phyloP scores from a whole-genome alignment of 1,140 invertebrate species.

The Macrocentrus cingulum region DNA sequence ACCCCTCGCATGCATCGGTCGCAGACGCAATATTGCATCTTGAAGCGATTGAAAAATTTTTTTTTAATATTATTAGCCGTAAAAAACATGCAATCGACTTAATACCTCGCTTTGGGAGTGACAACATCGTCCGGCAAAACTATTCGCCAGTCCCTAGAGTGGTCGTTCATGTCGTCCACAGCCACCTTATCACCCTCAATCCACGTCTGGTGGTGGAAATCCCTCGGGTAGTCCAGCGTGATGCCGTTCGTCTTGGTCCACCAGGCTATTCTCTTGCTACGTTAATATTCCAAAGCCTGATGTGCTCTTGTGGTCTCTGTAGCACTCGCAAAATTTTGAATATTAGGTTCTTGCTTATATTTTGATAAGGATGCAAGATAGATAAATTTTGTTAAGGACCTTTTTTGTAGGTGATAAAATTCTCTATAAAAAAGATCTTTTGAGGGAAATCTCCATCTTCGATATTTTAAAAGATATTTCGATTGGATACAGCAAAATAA shows the following conservation, averaged over 20 bases:
- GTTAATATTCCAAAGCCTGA: slow-evolving; percentile 7
- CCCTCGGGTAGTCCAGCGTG: slow-evolving; percentile 1
- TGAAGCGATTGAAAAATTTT: slow-evolving; percentile 5
- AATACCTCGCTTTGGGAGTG: not conserved
- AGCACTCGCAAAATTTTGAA: slow-evolving; percentile 6
- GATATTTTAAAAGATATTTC: too few relatives aligned
- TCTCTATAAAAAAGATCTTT: too few relatives aligned
- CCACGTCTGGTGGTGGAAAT: not conserved
- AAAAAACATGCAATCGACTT: not conserved
- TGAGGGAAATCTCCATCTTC: too few relatives aligned
- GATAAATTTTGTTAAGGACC: too few relatives aligned
- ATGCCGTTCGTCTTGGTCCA: slow-evolving; percentile 3
- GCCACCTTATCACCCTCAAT: not conserved
- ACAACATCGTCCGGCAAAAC: slow-evolving; percentile 15
- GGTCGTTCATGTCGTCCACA: not conserved
- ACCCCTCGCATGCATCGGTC: not conserved
- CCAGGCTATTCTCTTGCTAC: not conserved
- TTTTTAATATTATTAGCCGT: too few relatives aligned
- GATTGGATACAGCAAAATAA: too few relatives aligned
- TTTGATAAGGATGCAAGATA: too few relatives aligned
- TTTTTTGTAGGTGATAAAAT: too few relatives aligned
- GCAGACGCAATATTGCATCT: too few relatives aligned
- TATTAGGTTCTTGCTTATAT: slow-evolving; percentile 6
- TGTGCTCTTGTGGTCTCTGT: not conserved
- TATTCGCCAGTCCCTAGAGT: not conserved